Evolutionary conservation across 1,140 invertebrate species (phyloP).

Genomic region (Aleiodes sp.): DNA sequence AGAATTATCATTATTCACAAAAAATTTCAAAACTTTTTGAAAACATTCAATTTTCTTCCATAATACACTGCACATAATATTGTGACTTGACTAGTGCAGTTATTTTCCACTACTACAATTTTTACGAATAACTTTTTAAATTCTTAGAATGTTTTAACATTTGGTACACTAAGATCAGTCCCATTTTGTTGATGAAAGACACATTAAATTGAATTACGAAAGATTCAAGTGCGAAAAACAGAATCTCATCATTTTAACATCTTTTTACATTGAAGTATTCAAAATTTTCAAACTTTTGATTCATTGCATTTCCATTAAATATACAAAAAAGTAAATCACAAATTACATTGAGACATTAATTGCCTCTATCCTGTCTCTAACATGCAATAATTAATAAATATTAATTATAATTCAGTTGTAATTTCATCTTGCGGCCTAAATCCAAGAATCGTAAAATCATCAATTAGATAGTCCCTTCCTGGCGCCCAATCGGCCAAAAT

Average conservation of each 20-base stretch:
- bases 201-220: slow-evolving; percentile 1
- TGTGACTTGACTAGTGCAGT: slow-evolving; percentile 10
- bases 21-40: neutral
- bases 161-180: slow-evolving; percentile 40
- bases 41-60: neutral
- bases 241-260: neutral
- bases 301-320: neutral
- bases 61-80: neutral
- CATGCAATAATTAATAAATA: neutral
- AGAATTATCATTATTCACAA: neutral
- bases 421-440: slow-evolving; percentile 82
- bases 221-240: neutral
- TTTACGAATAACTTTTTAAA: slow-evolving; percentile 2
- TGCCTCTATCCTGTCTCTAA: slow-evolving; percentile 31
- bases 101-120: neutral
- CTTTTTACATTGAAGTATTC: neutral
- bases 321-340: neutral
- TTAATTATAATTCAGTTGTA: slow-evolving; percentile 76
- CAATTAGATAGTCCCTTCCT: slow-evolving; percentile 73
- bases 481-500: slow-evolving; percentile 72
- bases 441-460: slow-evolving; percentile 77
- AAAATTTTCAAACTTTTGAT: neutral
- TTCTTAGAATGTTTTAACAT: slow-evolving; percentile 41
- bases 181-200: neutral
- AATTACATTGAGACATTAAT: neutral